Evolutionary conservation across 2,888 invertebrate species (phyloP), one percentile per base, ranked within the genome.

Genomic region (Cheilosia pagana): DNA sequence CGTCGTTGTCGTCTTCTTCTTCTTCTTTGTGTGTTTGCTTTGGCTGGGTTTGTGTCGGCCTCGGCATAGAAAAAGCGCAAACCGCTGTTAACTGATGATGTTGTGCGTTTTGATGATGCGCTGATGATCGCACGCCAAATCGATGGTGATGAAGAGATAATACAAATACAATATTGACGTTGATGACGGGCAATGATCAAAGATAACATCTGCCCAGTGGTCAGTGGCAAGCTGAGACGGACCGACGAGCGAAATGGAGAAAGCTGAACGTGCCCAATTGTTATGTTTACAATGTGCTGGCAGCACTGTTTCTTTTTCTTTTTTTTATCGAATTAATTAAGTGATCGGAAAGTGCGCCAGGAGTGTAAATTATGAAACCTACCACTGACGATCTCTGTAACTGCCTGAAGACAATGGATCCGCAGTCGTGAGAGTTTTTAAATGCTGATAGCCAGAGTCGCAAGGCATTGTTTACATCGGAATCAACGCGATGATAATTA

Each of bases 121-220:
- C 7, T n/a, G 28, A 21, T 19, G 43, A 23, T 45, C 19, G 62
- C 16, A 45, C 74, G 55, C 53, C 53, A 21, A 74, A 74, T 55
- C 55, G 48, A 74, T 65, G 45, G 14, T 43, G 62, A 55, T 74
- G 63, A 74, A 21, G 55, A 74, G 19, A 53, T 55, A 45, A 59
- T n/a, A 48, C n/a, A 14, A 45, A 59, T n/a, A 48, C n/a, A 14
- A 5, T 25, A 25, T 23, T 19, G 55, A 35, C 28, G 63, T 16
- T 55, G 41, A 72, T 62, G 31, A 53, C 43, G 45, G 35, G 53
- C 28, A 31, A 25, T 52, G 41, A 45, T 55, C 43, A n/a, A 25
- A 43, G 31, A 43, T 31, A 55, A 68, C 39, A 14, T 50, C 25
- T 21, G n/a, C 43, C 43, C n/a, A 50, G 23, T 23, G 12, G 14